phyloP scores from a whole-genome alignment of 2,888 invertebrate species.

The Diplazon laetatorius region DNA sequence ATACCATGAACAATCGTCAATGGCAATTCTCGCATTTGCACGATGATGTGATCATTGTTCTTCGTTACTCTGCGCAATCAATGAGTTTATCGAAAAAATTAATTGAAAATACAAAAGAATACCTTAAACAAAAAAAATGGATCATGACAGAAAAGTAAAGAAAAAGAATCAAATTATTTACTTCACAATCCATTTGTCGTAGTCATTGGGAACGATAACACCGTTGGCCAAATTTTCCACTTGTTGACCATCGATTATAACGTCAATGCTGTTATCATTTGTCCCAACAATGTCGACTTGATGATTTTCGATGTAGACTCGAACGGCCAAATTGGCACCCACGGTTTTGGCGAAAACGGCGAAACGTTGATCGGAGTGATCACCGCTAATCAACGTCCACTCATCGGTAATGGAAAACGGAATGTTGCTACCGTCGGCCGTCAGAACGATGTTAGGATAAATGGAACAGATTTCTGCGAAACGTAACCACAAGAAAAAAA shows the following conservation, averaged over 20 bases:
- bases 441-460: slow-evolving; percentile 69
- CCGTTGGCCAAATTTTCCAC: slow-evolving; percentile 64
- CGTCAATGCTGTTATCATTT: slow-evolving; percentile 25
- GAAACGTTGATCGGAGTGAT: slow-evolving; percentile 71
- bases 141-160: no score
- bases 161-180: slow-evolving; percentile 23
- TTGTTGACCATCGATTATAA: slow-evolving; percentile 67
- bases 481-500: slow-evolving; percentile 4
- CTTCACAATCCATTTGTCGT: slow-evolving; percentile 46
- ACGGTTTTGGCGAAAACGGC: slow-evolving; percentile 78
- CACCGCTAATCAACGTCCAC: slow-evolving; percentile 79
- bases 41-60: slow-evolving; percentile 59
- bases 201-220: slow-evolving; percentile 55
- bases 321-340: slow-evolving; percentile 68
- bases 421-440: slow-evolving; percentile 69
- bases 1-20: slow-evolving; percentile 60
- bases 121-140: not conserved
- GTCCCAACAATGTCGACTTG: slow-evolving; percentile 68
- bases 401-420: slow-evolving; percentile 69
- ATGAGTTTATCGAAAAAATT: slow-evolving; percentile 8
- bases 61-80: slow-evolving; percentile 64
- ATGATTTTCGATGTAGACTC: slow-evolving; percentile 62
- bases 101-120: not conserved
- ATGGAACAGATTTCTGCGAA: slow-evolving; percentile 76
- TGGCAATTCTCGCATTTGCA: slow-evolving; percentile 61